These are phyloP conservation scores for Notiomystis cincta DNA, from an alignment of 2,113 vertebrate species.

Conservation along the genomic window DNA sequence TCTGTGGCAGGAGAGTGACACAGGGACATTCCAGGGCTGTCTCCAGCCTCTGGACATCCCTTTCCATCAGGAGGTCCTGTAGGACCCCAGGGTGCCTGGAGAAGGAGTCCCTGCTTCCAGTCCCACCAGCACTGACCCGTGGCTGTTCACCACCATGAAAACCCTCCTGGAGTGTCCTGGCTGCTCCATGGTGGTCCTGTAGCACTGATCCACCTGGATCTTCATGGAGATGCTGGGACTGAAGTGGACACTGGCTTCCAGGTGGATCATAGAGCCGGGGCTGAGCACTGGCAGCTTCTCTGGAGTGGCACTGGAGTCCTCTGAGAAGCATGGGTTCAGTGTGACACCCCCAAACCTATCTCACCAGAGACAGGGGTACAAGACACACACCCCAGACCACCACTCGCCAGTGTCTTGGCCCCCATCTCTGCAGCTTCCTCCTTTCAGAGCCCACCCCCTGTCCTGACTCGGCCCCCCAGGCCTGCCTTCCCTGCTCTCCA, in stretches of 20 bases:
- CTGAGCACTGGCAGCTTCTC: neutral
- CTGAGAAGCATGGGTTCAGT: neutral
- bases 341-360: no score
- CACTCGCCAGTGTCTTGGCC: neutral
- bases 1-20: neutral
- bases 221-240: neutral
- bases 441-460: neutral
- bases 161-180: neutral
- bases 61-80: neutral
- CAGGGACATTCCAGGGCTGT: neutral
- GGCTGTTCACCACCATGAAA: conserved; percentile 4
- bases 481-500: neutral
- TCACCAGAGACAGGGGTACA: neutral
- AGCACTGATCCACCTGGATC: conserved; percentile 5
- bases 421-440: neutral
- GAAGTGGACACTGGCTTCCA: conserved; percentile 18
- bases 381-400: neutral
- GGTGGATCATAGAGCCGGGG: neutral
- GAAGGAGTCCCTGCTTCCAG: neutral
- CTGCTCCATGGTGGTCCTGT: accelerated
- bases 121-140: neutral
- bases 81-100: neutral
- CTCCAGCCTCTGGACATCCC: neutral
- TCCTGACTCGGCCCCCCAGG: neutral
- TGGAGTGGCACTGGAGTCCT: neutral